Conservation (phyloP, 2,113 vertebrate species). For the Fukomys damarensis region DNA sequence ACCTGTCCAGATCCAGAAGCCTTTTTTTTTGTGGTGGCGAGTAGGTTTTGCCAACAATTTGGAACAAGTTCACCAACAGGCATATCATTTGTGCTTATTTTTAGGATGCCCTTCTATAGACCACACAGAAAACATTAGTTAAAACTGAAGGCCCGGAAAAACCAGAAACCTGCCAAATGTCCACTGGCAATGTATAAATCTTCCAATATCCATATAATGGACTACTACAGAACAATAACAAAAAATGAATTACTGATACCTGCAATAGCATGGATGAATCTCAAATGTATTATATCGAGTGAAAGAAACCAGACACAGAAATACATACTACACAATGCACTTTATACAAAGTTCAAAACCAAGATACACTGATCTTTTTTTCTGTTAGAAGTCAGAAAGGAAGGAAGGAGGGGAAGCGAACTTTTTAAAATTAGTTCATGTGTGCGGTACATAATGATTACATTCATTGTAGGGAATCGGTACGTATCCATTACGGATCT, state of each 20-base stretch:
- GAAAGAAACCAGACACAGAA: slow-evolving; percentile 4
- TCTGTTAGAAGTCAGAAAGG: not conserved
- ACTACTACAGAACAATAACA: not conserved
- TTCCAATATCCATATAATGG: not conserved
- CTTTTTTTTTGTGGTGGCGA: not conserved
- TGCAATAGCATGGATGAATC: not conserved
- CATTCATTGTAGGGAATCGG: not conserved
- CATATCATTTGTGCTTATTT: slow-evolving; percentile 1
- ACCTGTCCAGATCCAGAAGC: not conserved
- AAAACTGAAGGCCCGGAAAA: not conserved
- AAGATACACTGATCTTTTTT: not conserved
- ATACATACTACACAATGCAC: not conserved
- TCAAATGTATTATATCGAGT: not conserved
- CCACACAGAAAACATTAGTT: slow-evolving; percentile 12
- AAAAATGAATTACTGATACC: slow-evolving; percentile 9
- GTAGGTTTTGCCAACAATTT: not conserved
- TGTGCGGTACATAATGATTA: not conserved
- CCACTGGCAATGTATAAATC: not conserved
- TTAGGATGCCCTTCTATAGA: slow-evolving; percentile 4
- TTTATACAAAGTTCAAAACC: not conserved
- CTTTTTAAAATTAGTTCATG: not conserved
- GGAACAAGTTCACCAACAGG: not conserved
- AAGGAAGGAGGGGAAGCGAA: not conserved
- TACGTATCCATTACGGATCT: not conserved
- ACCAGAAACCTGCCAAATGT: not conserved